These are phyloP conservation scores for Macropus fuliginosus DNA, from an alignment of 2,797 vertebrate genomes.

Conservation along the genomic window DNA sequence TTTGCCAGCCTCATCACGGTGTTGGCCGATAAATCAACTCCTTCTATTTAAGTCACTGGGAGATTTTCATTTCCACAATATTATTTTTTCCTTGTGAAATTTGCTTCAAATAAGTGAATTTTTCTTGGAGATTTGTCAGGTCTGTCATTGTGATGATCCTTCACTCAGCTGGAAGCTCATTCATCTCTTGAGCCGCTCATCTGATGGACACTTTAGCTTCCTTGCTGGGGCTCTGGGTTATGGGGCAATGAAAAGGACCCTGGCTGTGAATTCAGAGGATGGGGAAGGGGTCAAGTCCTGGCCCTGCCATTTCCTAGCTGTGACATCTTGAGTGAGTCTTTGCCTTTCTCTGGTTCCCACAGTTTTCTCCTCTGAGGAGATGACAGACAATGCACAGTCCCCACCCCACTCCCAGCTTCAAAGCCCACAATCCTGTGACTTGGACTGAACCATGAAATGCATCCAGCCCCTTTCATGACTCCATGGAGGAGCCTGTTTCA, in stretches of 20 bases:
- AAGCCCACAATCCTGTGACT: too few relatives aligned
- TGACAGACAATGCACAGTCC: too few relatives aligned
- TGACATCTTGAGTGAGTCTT: neutral
- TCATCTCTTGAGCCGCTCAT: neutral
- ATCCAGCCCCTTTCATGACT: neutral
- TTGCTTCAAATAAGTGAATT: neutral
- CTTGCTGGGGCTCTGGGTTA: too few relatives aligned
- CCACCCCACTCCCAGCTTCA: too few relatives aligned
- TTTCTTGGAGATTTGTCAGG: neutral
- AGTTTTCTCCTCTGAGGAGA: neutral
- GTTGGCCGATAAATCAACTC: neutral
- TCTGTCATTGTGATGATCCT: fast-evolving
- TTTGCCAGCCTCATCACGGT: neutral
- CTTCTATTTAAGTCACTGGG: neutral
- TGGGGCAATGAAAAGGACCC: neutral
- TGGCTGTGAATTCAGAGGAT: neutral
- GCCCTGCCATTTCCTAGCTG: neutral
- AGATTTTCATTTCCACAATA: too few relatives aligned
- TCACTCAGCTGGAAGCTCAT: neutral
- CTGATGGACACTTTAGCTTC: fast-evolving
- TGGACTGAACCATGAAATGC: too few relatives aligned
- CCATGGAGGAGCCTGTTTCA: neutral
- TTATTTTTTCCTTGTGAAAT: neutral
- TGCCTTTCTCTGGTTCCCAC: neutral
- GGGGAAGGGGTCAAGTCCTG: neutral